These are phyloP conservation scores for Notodonta ziczac DNA, from an alignment of 2,888 invertebrate genomes.

Conservation along the genomic window DNA sequence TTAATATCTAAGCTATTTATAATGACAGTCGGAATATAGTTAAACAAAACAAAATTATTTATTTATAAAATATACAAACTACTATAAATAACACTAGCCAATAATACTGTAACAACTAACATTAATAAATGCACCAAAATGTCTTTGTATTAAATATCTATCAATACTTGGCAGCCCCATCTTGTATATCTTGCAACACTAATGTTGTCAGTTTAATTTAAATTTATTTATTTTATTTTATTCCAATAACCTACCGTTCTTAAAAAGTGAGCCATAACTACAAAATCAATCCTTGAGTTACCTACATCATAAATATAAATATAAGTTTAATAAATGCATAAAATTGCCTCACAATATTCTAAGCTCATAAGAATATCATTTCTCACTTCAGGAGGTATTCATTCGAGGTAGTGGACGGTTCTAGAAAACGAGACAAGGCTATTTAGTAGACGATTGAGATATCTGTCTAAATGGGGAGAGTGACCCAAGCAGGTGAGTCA, in stretches of 20 bases:
- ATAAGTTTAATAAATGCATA: not conserved
- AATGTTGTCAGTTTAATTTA: too few species aligned
- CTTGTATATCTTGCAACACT: too few species aligned
- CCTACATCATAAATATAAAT: too few species aligned
- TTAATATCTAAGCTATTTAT: too few species aligned
- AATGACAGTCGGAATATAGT: constrained; percentile 1
- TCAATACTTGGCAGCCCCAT: not conserved
- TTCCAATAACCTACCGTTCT: too few species aligned
- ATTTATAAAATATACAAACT: constrained; percentile 45
- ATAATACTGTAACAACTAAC: constrained; percentile 50
- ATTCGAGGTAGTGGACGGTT: not conserved
- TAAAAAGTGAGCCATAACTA: not conserved
- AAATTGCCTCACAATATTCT: not conserved
- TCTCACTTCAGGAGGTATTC: not conserved
- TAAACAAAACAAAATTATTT: constrained; percentile 39
- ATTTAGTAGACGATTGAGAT: too few species aligned
- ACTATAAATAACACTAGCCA: constrained; percentile 55
- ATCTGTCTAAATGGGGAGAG: too few species aligned
- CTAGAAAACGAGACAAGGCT: too few species aligned
- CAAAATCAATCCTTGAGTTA: not conserved
- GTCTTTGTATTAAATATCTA: constrained; percentile 18
- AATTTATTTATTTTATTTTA: too few species aligned
- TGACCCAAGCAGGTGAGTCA: too few species aligned
- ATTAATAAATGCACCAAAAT: constrained; percentile 46
- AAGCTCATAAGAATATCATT: not conserved